A percentile compares a stretch with the other conserved stretches of the same genome.
These are phyloP conservation scores for Drosophila pectinifera DNA, from an alignment of 1,140 invertebrate genomes.

Conservation along the genomic window DNA sequence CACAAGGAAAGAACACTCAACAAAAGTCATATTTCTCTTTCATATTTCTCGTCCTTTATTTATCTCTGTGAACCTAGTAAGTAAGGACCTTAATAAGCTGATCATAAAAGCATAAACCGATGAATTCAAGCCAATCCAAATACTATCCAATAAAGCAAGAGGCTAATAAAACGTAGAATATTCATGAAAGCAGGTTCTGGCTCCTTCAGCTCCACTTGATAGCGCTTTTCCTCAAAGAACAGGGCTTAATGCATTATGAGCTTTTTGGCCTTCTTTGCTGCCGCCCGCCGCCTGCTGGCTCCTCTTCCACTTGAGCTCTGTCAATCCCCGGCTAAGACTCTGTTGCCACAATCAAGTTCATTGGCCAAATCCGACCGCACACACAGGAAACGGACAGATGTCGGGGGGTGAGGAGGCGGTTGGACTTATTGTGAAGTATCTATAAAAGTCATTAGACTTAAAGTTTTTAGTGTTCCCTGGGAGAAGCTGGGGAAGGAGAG, in stretches of 20 bases:
- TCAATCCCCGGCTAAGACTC: slow-evolving; percentile 55
- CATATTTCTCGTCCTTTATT: background rate
- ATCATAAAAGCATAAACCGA: slow-evolving; percentile 31
- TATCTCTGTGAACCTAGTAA: background rate
- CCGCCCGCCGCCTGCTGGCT: slow-evolving; percentile 8
- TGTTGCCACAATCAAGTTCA: slow-evolving; percentile 66
- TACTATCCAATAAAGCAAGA: slow-evolving; percentile 20
- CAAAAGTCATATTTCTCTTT: background rate
- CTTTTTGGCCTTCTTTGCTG: slow-evolving; percentile 49
- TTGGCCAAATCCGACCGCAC: slow-evolving; percentile 46
- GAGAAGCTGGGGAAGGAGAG: slow-evolving; percentile 17
- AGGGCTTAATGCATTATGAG: slow-evolving; percentile 55
- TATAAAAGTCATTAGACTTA: slow-evolving; percentile 75
- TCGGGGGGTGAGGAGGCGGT: background rate
- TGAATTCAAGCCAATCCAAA: slow-evolving; percentile 11
- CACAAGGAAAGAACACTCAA: background rate
- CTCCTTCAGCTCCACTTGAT: background rate
- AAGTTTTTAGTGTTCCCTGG: slow-evolving; percentile 50
- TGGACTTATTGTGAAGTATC: slow-evolving; percentile 49
- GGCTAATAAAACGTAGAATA: slow-evolving; percentile 45
- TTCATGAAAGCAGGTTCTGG: slow-evolving; percentile 5
- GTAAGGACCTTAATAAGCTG: slow-evolving; percentile 26
- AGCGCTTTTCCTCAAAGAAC: slow-evolving; percentile 12
- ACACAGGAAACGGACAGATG: slow-evolving; percentile 7
- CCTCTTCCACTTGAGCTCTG: slow-evolving; percentile 55